Percentiles rank a stretch among this genome's conserved stretches.
These are phyloP conservation scores for Drosophila eugracilis DNA, from an alignment of 1,140 invertebrate species.

Conservation along the genomic window DNA sequence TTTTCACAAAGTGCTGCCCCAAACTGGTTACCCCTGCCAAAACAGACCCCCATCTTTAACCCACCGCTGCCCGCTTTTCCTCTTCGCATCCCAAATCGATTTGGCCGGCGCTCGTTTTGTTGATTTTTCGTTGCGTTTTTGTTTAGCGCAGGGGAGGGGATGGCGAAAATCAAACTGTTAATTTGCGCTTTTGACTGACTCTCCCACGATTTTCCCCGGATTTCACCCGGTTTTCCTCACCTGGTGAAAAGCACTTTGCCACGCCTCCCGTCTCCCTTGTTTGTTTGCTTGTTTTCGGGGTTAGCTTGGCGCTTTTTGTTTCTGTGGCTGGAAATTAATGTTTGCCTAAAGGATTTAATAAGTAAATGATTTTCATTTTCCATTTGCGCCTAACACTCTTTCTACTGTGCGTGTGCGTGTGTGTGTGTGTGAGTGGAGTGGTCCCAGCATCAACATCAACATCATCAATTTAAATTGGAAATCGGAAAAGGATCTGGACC, in stretches of 20 bases:
- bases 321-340: constrained; percentile 74
- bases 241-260: constrained; percentile 68
- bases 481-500: constrained; percentile 22
- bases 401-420: constrained; percentile 1
- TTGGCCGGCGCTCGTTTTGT: constrained; percentile 66
- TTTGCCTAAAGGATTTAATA: constrained; percentile 80
- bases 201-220: constrained; percentile 27
- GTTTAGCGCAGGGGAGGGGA: constrained; percentile 52
- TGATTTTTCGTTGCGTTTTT: constrained; percentile 80
- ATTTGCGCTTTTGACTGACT: constrained; percentile 79
- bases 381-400: constrained; percentile 28
- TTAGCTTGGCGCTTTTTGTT: constrained; percentile 69
- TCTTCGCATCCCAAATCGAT: constrained; percentile 63
- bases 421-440: constrained; percentile 10
- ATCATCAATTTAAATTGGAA: constrained; percentile 59
- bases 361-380: constrained; percentile 78
- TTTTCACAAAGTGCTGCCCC: constrained; percentile 75
- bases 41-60: constrained; percentile 17
- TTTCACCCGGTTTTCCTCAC: constrained; percentile 1
- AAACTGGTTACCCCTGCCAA: constrained; percentile 27
- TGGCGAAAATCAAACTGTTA: constrained; percentile 78
- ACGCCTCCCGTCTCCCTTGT: constrained; percentile 23
- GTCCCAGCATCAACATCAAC: constrained; percentile 42
- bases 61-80: constrained; percentile 8
- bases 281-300: constrained; percentile 68